These are phyloP conservation scores for Pteropus rufus DNA, from an alignment of 2,797 vertebrate genomes.

Conservation along the genomic window DNA sequence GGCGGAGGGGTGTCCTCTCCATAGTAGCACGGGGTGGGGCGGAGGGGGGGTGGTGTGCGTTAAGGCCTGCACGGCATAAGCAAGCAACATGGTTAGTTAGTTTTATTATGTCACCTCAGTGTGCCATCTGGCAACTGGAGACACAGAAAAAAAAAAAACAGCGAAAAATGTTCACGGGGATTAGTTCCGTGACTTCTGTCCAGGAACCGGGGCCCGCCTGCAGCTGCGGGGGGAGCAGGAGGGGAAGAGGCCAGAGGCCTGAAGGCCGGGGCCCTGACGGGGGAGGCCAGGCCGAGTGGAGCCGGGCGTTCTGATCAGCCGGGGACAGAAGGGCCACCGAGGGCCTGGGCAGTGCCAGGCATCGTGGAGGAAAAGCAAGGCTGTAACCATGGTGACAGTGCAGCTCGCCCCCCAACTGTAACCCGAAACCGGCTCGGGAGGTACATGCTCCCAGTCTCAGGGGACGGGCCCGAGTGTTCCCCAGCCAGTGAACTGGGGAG, in stretches of 20 bases:
- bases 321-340: background rate
- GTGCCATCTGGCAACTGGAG: background rate
- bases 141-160: background rate
- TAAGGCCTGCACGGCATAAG: accelerated
- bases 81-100: accelerated
- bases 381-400: background rate
- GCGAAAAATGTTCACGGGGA: background rate
- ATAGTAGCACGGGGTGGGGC: background rate
- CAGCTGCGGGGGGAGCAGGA: background rate
- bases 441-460: too few species aligned
- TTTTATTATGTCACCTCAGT: background rate
- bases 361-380: background rate
- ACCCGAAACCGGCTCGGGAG: too few species aligned
- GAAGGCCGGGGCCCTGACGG: background rate
- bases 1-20: accelerated
- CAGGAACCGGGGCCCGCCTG: too few species aligned
- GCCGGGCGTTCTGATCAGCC: background rate
- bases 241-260: background rate
- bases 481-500: too few species aligned
- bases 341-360: background rate
- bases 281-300: background rate
- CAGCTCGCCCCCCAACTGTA: too few species aligned
- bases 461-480: too few species aligned
- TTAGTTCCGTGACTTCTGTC: background rate
- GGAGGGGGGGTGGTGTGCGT: accelerated